A percentile compares a stretch with the other conserved stretches of the same genome.
phyloP scores from a whole-genome alignment of 2,797 vertebrate genomes.

The Sebastes diaconus region DNA sequence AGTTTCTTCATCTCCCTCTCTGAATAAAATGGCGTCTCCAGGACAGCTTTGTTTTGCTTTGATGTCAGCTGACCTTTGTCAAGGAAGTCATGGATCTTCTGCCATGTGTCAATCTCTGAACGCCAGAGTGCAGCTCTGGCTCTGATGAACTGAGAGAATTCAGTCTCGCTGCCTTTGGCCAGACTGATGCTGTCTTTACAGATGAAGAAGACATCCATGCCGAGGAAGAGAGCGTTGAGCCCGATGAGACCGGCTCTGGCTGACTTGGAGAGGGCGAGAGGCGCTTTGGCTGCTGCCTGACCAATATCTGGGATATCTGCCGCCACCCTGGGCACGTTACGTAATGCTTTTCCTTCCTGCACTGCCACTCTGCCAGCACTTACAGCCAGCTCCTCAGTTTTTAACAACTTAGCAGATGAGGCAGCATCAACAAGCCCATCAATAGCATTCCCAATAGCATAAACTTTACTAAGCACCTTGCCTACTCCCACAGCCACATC shows the following conservation, averaged over 20 bases:
- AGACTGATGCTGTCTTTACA: slow-evolving; percentile 77
- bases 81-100: slow-evolving; percentile 63
- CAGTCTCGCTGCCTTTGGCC: slow-evolving; percentile 69
- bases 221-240: slow-evolving; percentile 74
- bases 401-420: slow-evolving; percentile 38
- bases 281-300: slow-evolving; percentile 62
- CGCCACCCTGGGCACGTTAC: slow-evolving; percentile 57
- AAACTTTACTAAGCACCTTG: neutral
- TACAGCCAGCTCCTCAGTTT: slow-evolving; percentile 22
- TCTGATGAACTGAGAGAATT: slow-evolving; percentile 69
- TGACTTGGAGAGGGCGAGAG: slow-evolving; percentile 46
- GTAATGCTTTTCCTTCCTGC: slow-evolving; percentile 53
- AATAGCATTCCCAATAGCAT: slow-evolving; percentile 21
- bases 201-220: slow-evolving; percentile 77
- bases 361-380: slow-evolving; percentile 31
- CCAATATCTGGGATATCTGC: slow-evolving; percentile 76
- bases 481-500: neutral
- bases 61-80: slow-evolving; percentile 35
- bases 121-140: slow-evolving; percentile 73
- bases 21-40: slow-evolving; percentile 61
- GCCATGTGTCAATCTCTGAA: slow-evolving; percentile 72
- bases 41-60: slow-evolving; percentile 18
- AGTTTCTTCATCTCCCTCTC: neutral
- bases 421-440: slow-evolving; percentile 41
- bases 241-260: slow-evolving; percentile 60